Evolutionary conservation across 2,888 invertebrate genomes (phyloP), one percentile per base, ranked within the genome.

Genomic region (Heliconius cydno): DNA sequence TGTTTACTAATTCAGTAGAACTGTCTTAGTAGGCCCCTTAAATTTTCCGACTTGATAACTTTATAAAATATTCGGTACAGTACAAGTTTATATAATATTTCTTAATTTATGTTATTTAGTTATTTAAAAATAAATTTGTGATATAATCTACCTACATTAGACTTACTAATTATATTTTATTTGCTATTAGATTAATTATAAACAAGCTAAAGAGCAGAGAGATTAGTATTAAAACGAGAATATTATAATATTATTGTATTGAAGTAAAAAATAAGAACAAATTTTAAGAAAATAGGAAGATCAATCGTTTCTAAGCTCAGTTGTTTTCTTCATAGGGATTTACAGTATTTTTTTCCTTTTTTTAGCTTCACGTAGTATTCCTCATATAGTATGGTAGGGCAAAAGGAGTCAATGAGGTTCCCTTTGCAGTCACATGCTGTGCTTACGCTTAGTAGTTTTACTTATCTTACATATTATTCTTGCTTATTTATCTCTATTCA

Each of bases 31-130:
- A 73, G 57, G 15, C 19, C 34, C 10, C 60, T 73, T 60, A 34
- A 73, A 60, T 34, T 73, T 73, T 34, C 73, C 34, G 25, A 60
- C 19, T 57, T 60, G n/a, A 25, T 60, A 73, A 73, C 57, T 73
- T 60, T 30, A 73, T 73, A 15, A 73, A 73, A 60, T 34, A 57
- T n/a, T 52, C 25, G 15, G 6, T 73, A 57, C n/a, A 7, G 7
- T 38, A 60, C 60, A 15, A 30, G 6, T 57, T 73, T 60, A 15
- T 73, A 9, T 52, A 46, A 70, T 52, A 28, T 71, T 28, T 28
- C 25, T 71, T 15, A 30, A 22, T 12, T 57, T 22, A 30, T 34
- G 22, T 25, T 15, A 67, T 34, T 12, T n/a, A 7, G n/a, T 67
- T 22, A 38, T 22, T 30, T 67, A 22, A 67, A 34, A 34, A 38